Evolutionary conservation across 2,888 invertebrate species (phyloP).

Genomic region (Heliothis peltigera): DNA sequence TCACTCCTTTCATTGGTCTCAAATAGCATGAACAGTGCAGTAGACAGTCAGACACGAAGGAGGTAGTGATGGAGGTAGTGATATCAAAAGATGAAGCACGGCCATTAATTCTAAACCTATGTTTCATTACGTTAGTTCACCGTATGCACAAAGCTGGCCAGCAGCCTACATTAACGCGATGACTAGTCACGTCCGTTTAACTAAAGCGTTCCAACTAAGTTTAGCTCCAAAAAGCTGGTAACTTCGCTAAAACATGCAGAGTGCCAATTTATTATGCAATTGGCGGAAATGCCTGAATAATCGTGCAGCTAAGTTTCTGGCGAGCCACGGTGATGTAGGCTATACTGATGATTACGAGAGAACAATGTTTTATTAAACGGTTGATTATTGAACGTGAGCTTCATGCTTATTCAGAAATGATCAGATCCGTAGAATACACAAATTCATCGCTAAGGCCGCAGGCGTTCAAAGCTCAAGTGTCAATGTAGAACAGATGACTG

Average conservation of each 20-base stretch:
- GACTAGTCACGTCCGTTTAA: conserved; percentile 44
- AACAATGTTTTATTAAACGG: not conserved
- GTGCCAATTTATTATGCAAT: conserved; percentile 64
- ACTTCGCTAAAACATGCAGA: conserved; percentile 65
- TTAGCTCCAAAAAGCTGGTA: conserved; percentile 37
- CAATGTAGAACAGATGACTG: too few relatives aligned
- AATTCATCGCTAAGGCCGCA: too few relatives aligned
- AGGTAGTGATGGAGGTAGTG: too few relatives aligned
- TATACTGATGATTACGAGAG: not conserved
- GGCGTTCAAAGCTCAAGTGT: too few relatives aligned
- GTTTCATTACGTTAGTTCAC: not conserved
- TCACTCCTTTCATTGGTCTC: too few relatives aligned
- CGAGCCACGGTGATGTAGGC: not conserved
- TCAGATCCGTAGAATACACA: too few relatives aligned
- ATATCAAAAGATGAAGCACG: too few relatives aligned
- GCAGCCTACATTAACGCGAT: conserved; percentile 30
- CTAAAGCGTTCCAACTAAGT: conserved; percentile 47
- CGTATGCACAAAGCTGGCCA: not conserved
- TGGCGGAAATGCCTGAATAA: conserved; percentile 54
- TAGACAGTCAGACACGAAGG: too few relatives aligned
- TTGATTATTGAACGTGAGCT: not conserved
- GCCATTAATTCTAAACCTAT: not conserved
- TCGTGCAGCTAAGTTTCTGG: conserved; percentile 28
- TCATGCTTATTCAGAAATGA: too few relatives aligned
- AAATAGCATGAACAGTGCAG: too few relatives aligned